phyloP scores from a whole-genome alignment of 2,888 invertebrate genomes.

The Pterobdella sp. region DNA sequence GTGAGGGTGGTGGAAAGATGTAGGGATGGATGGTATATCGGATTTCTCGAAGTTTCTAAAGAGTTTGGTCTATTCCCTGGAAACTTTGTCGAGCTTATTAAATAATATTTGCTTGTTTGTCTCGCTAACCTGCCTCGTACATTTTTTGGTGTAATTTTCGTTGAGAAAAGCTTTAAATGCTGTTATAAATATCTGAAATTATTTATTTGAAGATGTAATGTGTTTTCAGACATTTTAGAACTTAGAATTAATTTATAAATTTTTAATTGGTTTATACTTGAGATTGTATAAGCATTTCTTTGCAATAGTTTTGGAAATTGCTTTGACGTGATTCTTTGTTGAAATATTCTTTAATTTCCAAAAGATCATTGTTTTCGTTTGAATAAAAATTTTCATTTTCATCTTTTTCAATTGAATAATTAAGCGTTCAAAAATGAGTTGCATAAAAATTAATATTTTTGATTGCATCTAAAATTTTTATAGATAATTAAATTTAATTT shows the following conservation, averaged over 20 bases:
- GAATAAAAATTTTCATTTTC: too few relatives aligned
- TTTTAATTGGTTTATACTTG: not conserved
- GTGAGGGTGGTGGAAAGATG: constrained; percentile 30
- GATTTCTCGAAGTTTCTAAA: constrained; percentile 21
- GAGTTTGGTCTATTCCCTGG: constrained; percentile 30
- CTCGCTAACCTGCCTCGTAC: not conserved
- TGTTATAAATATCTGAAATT: not conserved
- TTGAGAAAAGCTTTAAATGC: not conserved
- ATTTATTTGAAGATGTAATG: not conserved
- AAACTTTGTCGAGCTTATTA: constrained; percentile 24
- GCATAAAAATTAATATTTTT: too few relatives aligned
- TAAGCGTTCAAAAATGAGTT: too few relatives aligned
- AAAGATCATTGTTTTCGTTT: not conserved
- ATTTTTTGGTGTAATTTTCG: constrained; percentile 13
- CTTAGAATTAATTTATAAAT: not conserved
- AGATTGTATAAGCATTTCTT: too few relatives aligned
- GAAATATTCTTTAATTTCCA: not conserved
- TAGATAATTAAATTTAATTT: too few relatives aligned
- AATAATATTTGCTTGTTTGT: not conserved
- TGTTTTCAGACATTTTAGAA: not conserved
- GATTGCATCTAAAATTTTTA: too few relatives aligned
- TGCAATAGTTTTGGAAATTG: too few relatives aligned
- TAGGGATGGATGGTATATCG: constrained; percentile 30
- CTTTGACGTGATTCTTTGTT: too few relatives aligned
- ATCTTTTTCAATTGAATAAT: too few relatives aligned